These are phyloP conservation scores for Drosophila repleta DNA, from an alignment of 1,140 invertebrate genomes.

Conservation along the genomic window DNA sequence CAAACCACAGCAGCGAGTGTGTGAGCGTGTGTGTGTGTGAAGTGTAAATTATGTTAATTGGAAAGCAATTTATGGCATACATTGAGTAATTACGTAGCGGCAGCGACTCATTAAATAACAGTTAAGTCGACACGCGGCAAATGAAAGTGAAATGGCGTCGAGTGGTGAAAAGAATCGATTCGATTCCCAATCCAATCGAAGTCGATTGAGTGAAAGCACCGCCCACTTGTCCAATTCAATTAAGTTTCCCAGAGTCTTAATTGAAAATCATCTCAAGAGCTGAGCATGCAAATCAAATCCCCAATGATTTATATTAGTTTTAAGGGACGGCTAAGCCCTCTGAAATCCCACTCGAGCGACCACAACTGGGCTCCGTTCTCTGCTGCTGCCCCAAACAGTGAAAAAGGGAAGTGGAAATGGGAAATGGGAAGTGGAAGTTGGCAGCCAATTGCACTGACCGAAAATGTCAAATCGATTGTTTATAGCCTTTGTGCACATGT, in stretches of 20 bases:
- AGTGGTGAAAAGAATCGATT: conserved; percentile 26
- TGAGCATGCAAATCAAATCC: conserved; percentile 28
- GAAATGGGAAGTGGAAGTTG: neutral
- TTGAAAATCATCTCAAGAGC: conserved; percentile 11
- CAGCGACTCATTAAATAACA: conserved; percentile 64
- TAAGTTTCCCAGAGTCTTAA: conserved; percentile 18
- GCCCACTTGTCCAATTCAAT: conserved; percentile 34
- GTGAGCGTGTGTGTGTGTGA: conserved; percentile 18
- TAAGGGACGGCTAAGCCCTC: neutral
- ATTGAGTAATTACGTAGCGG: conserved; percentile 46
- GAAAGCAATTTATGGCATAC: conserved; percentile 67
- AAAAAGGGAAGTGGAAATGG: neutral
- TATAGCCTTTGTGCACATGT: conserved; percentile 15
- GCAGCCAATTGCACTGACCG: conserved; percentile 12
- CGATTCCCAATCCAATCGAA: neutral
- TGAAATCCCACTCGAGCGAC: too few species aligned
- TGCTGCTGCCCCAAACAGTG: neutral
- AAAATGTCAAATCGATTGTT: conserved; percentile 28
- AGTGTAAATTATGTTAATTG: conserved; percentile 77
- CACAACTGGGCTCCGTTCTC: neutral
- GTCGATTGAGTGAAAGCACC: conserved; percentile 40
- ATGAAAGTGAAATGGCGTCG: conserved; percentile 64
- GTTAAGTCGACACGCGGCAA: conserved; percentile 51
- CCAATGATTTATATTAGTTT: conserved; percentile 5
- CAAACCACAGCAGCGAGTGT: neutral